Conservation (phyloP, 2,797 vertebrate species). For the Aquila chrysaetos region DNA sequence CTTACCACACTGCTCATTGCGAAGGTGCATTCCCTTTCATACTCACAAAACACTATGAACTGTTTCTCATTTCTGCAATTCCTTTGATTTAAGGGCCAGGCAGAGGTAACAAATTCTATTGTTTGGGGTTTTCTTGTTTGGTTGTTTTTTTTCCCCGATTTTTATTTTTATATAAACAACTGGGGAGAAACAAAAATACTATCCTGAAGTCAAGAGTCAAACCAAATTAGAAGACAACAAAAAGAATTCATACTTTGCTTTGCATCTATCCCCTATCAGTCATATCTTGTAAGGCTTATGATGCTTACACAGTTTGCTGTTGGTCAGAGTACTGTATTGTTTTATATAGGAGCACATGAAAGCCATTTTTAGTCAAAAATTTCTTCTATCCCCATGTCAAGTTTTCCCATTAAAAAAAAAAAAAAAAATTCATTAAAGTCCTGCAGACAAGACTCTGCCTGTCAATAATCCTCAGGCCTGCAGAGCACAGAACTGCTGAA, state of each 20-base stretch:
- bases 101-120: slow-evolving; percentile 16
- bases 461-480: slow-evolving; percentile 80
- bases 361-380: slow-evolving; percentile 51
- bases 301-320: slow-evolving; percentile 51
- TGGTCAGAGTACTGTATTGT: slow-evolving; percentile 17
- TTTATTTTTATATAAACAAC: slow-evolving; percentile 43
- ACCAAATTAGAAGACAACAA: slow-evolving; percentile 66
- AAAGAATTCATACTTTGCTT: slow-evolving; percentile 54
- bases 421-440: slow-evolving; percentile 20
- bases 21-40: slow-evolving; percentile 42
- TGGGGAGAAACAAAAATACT: slow-evolving; percentile 37
- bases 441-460: slow-evolving; percentile 28
- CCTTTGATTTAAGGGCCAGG: neutral
- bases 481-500: slow-evolving; percentile 97
- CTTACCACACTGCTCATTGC: slow-evolving; percentile 12
- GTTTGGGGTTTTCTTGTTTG: neutral
- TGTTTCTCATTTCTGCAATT: slow-evolving; percentile 31
- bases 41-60: slow-evolving; percentile 25
- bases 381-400: slow-evolving; percentile 47
- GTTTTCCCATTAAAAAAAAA: slow-evolving; percentile 8
- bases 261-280: slow-evolving; percentile 53
- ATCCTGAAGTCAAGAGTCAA: slow-evolving; percentile 62
- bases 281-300: slow-evolving; percentile 46
- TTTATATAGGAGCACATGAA: slow-evolving; percentile 48
- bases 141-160: neutral